A percentile compares a stretch with the other conserved stretches of the same genome.
Conservation (phyloP, 2,113 vertebrate genomes). For the Sebastes schlegelii region DNA sequence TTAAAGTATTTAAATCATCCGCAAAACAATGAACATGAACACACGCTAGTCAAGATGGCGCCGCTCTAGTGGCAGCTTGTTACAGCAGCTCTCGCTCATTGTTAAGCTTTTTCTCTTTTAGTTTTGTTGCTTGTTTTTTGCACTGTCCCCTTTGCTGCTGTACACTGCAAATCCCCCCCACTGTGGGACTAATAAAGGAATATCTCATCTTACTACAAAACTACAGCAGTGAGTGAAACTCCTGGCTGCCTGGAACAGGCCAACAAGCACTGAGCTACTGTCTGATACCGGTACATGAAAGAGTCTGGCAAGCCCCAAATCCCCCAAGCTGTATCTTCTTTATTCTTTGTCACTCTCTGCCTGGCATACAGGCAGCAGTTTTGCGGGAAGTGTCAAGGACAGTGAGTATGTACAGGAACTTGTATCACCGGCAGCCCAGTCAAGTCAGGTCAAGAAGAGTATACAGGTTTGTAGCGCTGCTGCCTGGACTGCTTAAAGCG, state of each 20-base stretch:
- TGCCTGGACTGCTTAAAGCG: neutral
- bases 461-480: neutral
- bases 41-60: too few relatives aligned
- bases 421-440: constrained; percentile 1
- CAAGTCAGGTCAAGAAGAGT: constrained; percentile 5
- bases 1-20: neutral
- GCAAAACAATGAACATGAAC: neutral
- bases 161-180: too few relatives aligned
- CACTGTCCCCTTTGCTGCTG: too few relatives aligned
- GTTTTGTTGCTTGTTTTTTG: too few relatives aligned
- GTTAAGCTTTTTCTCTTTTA: too few relatives aligned
- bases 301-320: neutral
- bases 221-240: neutral
- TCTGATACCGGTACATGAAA: neutral
- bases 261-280: neutral
- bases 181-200: too few relatives aligned
- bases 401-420: neutral
- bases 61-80: too few relatives aligned
- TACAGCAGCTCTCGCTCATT: too few relatives aligned
- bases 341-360: neutral
- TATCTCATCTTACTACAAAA: neutral
- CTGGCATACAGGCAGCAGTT: neutral
- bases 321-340: neutral
- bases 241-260: neutral
- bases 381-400: constrained; percentile 8